Evolutionary conservation across 35 echinoderm and acorn worm genomes (phyloP).

Genomic region (Apostichopus californicus): DNA sequence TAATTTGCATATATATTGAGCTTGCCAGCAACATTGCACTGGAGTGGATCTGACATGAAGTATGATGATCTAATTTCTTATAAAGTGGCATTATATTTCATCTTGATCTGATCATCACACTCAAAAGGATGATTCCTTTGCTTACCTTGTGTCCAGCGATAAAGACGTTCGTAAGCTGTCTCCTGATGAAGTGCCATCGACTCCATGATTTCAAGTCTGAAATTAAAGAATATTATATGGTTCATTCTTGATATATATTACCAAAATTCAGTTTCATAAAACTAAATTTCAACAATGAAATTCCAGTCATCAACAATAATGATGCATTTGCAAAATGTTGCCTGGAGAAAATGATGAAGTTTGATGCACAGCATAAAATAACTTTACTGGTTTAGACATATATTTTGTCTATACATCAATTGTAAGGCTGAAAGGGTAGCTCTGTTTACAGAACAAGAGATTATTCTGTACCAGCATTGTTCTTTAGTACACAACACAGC

Average conservation of each 20-base stretch:
- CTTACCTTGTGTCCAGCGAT: constrained; percentile 96
- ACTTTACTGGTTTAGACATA: too few relatives aligned
- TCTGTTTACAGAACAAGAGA: neutral
- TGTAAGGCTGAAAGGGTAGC: neutral
- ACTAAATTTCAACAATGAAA: neutral
- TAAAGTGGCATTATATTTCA: too few relatives aligned
- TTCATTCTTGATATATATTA: too few relatives aligned
- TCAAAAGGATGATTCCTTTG: neutral
- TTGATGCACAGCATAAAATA: too few relatives aligned
- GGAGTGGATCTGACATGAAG: too few relatives aligned
- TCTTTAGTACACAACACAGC: too few relatives aligned
- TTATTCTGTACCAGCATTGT: neutral
- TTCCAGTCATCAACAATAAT: neutral
- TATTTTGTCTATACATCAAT: neutral
- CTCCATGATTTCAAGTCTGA: constrained; percentile 97
- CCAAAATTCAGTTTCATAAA: neutral
- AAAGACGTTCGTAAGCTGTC: constrained; percentile 95
- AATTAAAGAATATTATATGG: neutral
- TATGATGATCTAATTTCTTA: too few relatives aligned
- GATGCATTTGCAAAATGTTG: too few relatives aligned
- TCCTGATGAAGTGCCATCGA: constrained; percentile 96
- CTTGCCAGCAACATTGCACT: too few relatives aligned
- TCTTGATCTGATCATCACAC: too few relatives aligned
- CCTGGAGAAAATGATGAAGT: too few relatives aligned
- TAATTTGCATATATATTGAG: too few relatives aligned